Evolutionary conservation across 2,797 vertebrate species (phyloP).

Genomic region (Heterohyrax brucei): DNA sequence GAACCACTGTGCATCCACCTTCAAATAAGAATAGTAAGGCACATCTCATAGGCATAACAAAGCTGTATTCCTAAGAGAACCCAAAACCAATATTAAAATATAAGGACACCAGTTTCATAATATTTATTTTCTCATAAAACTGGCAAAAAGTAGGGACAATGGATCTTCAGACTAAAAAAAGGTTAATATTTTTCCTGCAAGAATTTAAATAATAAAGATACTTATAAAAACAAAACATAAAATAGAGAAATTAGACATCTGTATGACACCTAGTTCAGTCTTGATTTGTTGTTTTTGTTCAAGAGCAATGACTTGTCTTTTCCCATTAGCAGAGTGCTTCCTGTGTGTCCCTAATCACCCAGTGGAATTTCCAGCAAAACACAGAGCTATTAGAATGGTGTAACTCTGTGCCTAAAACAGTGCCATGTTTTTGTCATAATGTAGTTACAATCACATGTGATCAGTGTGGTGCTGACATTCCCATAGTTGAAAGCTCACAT

Average conservation of each 20-base stretch:
- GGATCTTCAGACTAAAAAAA: neutral
- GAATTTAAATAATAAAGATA: conserved; percentile 15
- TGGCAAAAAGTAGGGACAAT: neutral
- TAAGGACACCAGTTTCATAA: neutral
- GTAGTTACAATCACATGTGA: neutral
- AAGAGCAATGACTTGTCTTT: neutral
- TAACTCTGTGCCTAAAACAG: neutral
- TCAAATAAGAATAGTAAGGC: conserved; percentile 65
- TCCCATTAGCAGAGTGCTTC: neutral
- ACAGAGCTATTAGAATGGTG: conserved; percentile 35
- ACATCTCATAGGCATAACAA: neutral
- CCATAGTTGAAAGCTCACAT: neutral
- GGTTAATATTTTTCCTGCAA: neutral
- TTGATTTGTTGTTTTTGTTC: neutral
- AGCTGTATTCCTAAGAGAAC: neutral
- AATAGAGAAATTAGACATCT: neutral
- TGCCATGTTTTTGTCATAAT: neutral
- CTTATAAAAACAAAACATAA: neutral
- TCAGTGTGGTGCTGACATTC: neutral
- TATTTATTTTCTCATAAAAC: conserved; percentile 53
- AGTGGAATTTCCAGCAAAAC: conserved; percentile 23
- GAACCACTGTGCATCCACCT: conserved; percentile 65
- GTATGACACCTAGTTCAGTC: neutral
- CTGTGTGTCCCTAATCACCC: neutral
- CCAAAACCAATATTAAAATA: conserved; percentile 59